Evolutionary conservation across 2,797 vertebrate genomes (phyloP).

Genomic region (Gastrophryne carolinensis): DNA sequence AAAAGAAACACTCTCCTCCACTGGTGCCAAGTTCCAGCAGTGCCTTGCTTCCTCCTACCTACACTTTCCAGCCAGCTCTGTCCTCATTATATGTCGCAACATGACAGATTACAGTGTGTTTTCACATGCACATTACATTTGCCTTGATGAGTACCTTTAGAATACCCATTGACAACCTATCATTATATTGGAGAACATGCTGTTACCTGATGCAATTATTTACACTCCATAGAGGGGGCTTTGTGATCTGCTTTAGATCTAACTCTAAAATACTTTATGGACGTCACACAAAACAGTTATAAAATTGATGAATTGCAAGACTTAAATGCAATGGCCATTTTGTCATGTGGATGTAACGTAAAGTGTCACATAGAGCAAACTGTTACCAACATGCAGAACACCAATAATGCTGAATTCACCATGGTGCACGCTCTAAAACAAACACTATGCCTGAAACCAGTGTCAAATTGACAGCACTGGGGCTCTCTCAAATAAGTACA

Average conservation of each 20-base stretch:
- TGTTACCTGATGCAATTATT: background rate
- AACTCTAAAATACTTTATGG: background rate
- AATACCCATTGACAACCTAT: background rate
- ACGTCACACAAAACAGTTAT: background rate
- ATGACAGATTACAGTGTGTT: background rate
- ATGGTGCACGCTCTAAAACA: too few species aligned
- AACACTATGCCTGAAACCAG: too few species aligned
- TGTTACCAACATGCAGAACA: too few species aligned
- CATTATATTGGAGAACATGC: background rate
- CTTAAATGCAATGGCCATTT: too few species aligned
- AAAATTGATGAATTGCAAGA: background rate
- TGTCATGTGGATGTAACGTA: too few species aligned
- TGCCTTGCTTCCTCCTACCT: background rate
- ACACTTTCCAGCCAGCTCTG: background rate
- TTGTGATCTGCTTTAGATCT: background rate
- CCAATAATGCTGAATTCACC: too few species aligned
- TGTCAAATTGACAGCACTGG: too few species aligned
- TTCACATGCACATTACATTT: background rate
- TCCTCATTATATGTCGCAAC: background rate
- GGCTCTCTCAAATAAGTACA: too few species aligned
- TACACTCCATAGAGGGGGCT: background rate
- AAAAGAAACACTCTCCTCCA: constrained; percentile 23
- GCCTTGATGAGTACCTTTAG: background rate
- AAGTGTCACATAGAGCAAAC: too few species aligned
- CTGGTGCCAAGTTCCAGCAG: background rate